Base-by-base conservation (phyloP, 2,888 invertebrate species). In the Elmis aenea region DNA sequence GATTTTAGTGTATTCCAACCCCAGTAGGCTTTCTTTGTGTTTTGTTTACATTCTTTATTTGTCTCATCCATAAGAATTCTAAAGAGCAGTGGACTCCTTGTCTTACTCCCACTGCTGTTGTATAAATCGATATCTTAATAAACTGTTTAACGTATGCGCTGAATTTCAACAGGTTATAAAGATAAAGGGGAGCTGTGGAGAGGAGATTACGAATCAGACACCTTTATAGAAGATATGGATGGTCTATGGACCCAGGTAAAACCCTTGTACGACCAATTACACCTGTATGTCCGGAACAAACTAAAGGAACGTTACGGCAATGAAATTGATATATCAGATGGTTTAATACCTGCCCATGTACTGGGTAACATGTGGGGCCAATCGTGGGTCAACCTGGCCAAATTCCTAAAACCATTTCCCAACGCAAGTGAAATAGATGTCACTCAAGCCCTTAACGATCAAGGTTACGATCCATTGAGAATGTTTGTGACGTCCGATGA, bases 281-380 rank as follows among this genome's bases (percentile, higher is more conserved):
- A 83, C 53, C 70, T 73, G 21, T 84, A 78, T 53, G 79, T 81
- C 0, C 66, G 76, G 46, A 60, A 59, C 15, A 78, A 77, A 54
- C 58, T 84, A 14, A 72, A 66, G 45, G 30, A 55, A 1, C 49
- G 59, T 14, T 81, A 80, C 51, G 71, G 70, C 18, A 64, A 71
- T 6, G 66, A 72, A 30, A 57, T 71, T 2, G 59, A 63, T 13
- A 55, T 51, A 14, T 63, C 66, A 6, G 69, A 73, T 31, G 74
- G 74, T 5, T 64, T 73, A 2, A 77, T 84, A 43, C 84, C 84
- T 1, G 83, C 82, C 1, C 83, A 85, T 64, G 56, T 85, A 32
- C 65, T 83, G 78, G 81, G 81, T 14, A 80, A 79, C 48, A 69
- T 81, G 61, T 81, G 81, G 80, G 78, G 77, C 2, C 81, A 81